A percentile compares a stretch with the other conserved stretches of the same genome.
Evolutionary conservation across 2,113 vertebrate genomes (phyloP).

Genomic region (Scalopus aquaticus): DNA sequence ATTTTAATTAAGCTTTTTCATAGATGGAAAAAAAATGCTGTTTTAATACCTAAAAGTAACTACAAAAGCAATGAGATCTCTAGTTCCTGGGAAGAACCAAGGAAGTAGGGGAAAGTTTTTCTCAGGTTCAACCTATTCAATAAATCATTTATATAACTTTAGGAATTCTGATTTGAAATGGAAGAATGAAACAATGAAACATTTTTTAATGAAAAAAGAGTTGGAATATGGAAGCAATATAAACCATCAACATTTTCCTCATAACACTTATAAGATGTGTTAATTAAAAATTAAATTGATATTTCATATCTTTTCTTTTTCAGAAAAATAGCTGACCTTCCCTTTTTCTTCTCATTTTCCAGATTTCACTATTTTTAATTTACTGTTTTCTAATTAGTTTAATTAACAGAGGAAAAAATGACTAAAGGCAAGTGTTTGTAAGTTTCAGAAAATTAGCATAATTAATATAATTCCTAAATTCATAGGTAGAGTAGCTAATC

Average conservation of each 20-base stretch:
- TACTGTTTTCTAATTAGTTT: not conserved
- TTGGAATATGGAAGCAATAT: not conserved
- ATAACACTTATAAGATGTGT: not conserved
- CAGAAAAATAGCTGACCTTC: not conserved
- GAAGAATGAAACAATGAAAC: not conserved
- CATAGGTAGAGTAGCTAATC: not conserved
- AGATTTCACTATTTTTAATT: not conserved
- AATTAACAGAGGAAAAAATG: not conserved
- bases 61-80: not conserved
- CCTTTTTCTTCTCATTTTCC: not conserved
- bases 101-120: not conserved
- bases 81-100: not conserved
- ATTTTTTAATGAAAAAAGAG: not conserved
- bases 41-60: not conserved
- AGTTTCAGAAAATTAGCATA: not conserved
- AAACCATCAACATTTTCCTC: not conserved
- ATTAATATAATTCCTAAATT: not conserved
- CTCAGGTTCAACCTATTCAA: not conserved
- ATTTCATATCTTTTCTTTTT: not conserved
- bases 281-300: conserved; percentile 27
- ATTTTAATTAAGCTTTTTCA: not conserved
- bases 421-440: not conserved
- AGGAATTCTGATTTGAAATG: conserved; percentile 13
- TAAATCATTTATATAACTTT: not conserved
- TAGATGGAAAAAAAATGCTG: not conserved